These are phyloP conservation scores for Cydia pomonella DNA, from an alignment of 1,140 invertebrate species.

Conservation along the genomic window DNA sequence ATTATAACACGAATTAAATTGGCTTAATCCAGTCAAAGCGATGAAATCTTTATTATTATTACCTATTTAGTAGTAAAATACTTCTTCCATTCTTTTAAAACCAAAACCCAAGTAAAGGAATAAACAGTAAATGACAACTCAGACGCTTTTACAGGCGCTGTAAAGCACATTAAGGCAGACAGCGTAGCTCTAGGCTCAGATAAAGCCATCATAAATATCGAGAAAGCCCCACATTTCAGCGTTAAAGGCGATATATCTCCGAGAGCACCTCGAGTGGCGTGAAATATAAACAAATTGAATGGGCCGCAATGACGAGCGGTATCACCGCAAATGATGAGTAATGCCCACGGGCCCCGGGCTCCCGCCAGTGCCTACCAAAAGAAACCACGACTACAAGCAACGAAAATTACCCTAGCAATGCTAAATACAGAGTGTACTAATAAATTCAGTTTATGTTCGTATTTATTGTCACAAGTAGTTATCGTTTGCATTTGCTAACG, in stretches of 20 bases:
- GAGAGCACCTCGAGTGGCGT: slow-evolving; percentile 68
- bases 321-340: slow-evolving; percentile 73
- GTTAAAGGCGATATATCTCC: slow-evolving; percentile 64
- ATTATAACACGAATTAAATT: no score
- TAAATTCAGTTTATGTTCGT: slow-evolving; percentile 22
- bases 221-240: slow-evolving; percentile 65
- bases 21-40: no score
- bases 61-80: no score
- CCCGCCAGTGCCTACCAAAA: not conserved
- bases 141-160: slow-evolving; percentile 41
- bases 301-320: slow-evolving; percentile 61
- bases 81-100: not conserved
- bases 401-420: slow-evolving; percentile 16
- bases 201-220: slow-evolving; percentile 68
- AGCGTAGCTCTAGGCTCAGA: slow-evolving; percentile 46
- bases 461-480: slow-evolving; percentile 25
- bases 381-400: not conserved
- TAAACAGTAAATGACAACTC: slow-evolving; percentile 45
- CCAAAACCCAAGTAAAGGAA: slow-evolving; percentile 32
- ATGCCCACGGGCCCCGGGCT: slow-evolving; percentile 45
- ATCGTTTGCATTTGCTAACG: slow-evolving; percentile 16
- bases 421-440: slow-evolving; percentile 17
- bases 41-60: no score
- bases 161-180: slow-evolving; percentile 60
- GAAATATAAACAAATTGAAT: slow-evolving; percentile 80